A percentile compares a stretch with the other conserved stretches of the same genome.
phyloP scores from a whole-genome alignment of 2,797 vertebrate genomes.

The Acrocephalus scirpaceus region DNA sequence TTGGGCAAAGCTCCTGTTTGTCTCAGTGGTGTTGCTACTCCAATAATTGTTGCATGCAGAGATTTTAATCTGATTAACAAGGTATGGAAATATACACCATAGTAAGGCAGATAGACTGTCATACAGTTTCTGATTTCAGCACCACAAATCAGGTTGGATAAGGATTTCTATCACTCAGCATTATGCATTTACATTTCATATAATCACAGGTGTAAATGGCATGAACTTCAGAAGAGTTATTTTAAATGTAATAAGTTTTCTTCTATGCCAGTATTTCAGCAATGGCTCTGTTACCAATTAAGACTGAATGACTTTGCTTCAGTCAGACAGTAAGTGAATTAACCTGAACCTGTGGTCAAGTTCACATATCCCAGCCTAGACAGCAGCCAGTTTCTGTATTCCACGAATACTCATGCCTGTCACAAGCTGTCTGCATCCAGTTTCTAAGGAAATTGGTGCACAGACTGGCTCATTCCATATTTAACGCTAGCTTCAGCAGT shows the following conservation, averaged over 20 bases:
- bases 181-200: background rate
- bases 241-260: background rate
- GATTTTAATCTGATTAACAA: background rate
- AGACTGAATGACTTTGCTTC: background rate
- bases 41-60: background rate
- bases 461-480: constrained; percentile 44
- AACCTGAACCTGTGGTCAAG: background rate
- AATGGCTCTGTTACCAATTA: background rate
- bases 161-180: background rate
- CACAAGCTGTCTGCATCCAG: constrained; percentile 51
- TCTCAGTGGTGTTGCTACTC: background rate
- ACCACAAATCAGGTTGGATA: background rate
- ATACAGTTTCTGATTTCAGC: background rate
- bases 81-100: background rate
- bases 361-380: constrained; percentile 12
- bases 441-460: constrained; percentile 41
- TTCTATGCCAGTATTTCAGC: background rate
- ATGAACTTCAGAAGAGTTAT: background rate
- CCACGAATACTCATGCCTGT: constrained; percentile 31
- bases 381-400: constrained; percentile 36
- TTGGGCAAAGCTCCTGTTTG: background rate
- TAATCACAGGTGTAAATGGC: background rate
- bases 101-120: background rate
- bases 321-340: background rate
- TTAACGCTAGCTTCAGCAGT: constrained; percentile 50